A percentile compares a stretch with the other conserved stretches of the same genome.
These are phyloP conservation scores for Ectemnius continuus DNA, from an alignment of 2,888 invertebrate species.

Conservation along the genomic window DNA sequence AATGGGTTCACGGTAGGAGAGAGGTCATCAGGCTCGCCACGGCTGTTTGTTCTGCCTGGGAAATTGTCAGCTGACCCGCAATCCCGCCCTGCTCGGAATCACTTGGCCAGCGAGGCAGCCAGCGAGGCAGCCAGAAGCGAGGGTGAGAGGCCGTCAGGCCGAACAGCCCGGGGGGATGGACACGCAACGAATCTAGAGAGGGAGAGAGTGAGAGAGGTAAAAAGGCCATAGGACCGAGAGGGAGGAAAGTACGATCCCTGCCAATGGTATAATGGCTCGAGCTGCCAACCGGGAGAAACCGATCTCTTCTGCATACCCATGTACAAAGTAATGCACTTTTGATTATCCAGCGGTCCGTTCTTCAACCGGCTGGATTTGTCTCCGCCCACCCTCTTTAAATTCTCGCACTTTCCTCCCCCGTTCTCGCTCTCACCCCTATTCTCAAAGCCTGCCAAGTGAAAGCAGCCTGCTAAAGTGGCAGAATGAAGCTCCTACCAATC, in stretches of 20 bases:
- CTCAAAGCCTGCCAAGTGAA: no score
- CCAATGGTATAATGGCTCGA: slow-evolving; percentile 42
- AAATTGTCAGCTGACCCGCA: slow-evolving; percentile 67
- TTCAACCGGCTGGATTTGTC: slow-evolving; percentile 8
- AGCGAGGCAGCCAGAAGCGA: no score
- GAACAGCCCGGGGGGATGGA: slow-evolving; percentile 2
- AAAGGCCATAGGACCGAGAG: neutral
- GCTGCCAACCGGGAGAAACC: slow-evolving; percentile 38
- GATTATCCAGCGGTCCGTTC: slow-evolving; percentile 36
- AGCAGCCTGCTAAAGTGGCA: no score
- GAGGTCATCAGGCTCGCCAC: slow-evolving; percentile 60
- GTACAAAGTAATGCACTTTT: slow-evolving; percentile 53
- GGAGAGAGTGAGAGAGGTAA: neutral
- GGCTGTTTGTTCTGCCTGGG: slow-evolving; percentile 66
- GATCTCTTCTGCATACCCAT: slow-evolving; percentile 45
- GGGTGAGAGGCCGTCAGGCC: slow-evolving; percentile 17
- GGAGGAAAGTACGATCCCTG: slow-evolving; percentile 1
- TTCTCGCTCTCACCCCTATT: no score
- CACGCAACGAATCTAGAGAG: neutral
- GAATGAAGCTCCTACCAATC: neutral
- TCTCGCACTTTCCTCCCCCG: no score
- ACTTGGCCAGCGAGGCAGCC: slow-evolving; percentile 42
- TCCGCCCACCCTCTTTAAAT: no score
- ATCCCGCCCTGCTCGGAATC: slow-evolving; percentile 59
- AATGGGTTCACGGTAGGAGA: slow-evolving; percentile 54